Base-by-base conservation (phyloP, 1,140 invertebrate species). In the Lepeophtheirus salmonis region DNA sequence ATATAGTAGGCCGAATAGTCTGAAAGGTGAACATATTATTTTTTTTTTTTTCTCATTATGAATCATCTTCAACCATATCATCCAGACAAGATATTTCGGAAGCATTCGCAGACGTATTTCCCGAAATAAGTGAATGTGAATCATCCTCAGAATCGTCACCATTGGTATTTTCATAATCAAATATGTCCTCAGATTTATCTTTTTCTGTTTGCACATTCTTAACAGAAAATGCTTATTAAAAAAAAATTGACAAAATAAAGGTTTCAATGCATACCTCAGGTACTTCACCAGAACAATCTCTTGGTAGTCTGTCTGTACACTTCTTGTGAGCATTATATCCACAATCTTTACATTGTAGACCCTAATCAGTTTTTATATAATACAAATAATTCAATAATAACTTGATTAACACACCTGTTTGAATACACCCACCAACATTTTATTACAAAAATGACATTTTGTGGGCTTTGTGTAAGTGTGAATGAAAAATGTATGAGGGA, bases 241-340 rank as follows among this genome's bases (percentile, higher is more conserved):
- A 12, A 41, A 10, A 41, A 63, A 54, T 12, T 55, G 3, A 14
- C 25, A 20, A 56, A 54, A 56, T 55, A 57, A 25, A n/a, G n/a
- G n/a, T n/a, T n/a, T n/a, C n/a, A n/a, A n/a, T n/a, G n/a, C n/a
- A 41, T n/a, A 41, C 52, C 3, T 54, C 16, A n/a, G 52, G 52
- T 14, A 54, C 70, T 72, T 96, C 90, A 14, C 89, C 92, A 16
- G 85, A 83, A 76, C 94, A 98, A 72, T 97, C 89, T 74, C 89
- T 94, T 17, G 91, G 89, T 64, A 97, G 85, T 73, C 84, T 82
- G 21, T 89, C 86, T 63, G 89, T 78, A 73, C 94, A 97, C 73
- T 96, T 97, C 70, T 95, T 90, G 73, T 97, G 94, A 62, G 86
- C 89, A 76, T 98, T 97, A 73, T 91, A 96, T 70, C 91, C 89